Base-by-base conservation (phyloP, 2,888 invertebrate species). In the Sialis fuliginosa region DNA sequence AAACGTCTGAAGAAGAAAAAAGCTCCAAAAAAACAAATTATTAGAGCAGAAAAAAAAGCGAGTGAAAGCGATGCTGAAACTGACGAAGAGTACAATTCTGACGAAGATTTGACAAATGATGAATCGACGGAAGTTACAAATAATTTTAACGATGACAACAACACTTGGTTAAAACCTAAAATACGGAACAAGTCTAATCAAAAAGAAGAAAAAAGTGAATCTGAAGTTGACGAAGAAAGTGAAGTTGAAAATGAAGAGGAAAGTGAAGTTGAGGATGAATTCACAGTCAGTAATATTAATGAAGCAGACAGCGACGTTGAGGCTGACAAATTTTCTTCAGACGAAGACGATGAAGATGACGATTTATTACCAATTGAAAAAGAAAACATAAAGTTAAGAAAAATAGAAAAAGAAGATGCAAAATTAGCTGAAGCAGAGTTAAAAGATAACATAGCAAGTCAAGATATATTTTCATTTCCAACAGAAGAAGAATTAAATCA, bases 281-380 rank as follows among this genome's bases (percentile, higher is more conserved):
- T 58, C 34, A 61, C 57, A 6, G 61, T 45, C 9, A 35, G 32
- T 40, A 12, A n/a, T 10, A 6, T 10, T 10, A 32, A 39, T 10
- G 59, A 5, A 58, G 57, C 31, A 51, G 56, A 53, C 34, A 48
- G 50, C 12, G 55, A 56, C 33, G 54, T 57, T 32, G 54, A 55
- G 30, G 49, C 53, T 45, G 56, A 57, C 44, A 50, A 52, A 7
- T 57, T 57, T 22, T 57, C 57, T 43, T 58, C 55, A 13, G 64
- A 62, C 49, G 63, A 62, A 44, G 59, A 60, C 31, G 61, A 61
- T 37, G 57, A 57, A 39, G 75, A 77, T 50, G 76, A 78, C 50
- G 81, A 86, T 57, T 67, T 84, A 63, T 62, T 92, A 45, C 91
- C 92, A 0, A 85, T 93, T 60, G 92, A 93, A 67, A 88, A 80